Conservation (phyloP, 2,113 vertebrate genomes). For the Nycticorax nycticorax region DNA sequence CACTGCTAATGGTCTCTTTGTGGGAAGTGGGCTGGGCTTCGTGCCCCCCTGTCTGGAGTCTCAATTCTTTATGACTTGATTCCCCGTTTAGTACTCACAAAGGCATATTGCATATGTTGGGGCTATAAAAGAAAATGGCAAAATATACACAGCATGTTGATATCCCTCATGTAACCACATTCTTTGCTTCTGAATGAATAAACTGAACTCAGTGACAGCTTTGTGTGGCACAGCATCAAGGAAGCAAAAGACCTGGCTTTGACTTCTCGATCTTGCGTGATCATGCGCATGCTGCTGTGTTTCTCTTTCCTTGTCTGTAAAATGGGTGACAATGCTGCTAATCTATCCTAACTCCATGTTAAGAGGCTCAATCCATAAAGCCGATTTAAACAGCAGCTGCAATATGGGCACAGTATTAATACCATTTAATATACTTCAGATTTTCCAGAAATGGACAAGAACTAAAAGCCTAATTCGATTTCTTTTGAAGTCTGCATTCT, state of each 20-base stretch:
- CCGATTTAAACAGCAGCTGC: not conserved
- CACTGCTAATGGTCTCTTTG: not conserved
- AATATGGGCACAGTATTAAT: not conserved
- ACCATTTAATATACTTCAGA: not conserved
- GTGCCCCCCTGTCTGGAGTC: not conserved
- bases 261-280: not conserved
- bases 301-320: not conserved
- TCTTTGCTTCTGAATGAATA: not conserved
- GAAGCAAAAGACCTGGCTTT: not conserved
- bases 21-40: not conserved
- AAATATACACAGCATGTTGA: not conserved
- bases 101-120: not conserved
- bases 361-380: constrained; percentile 36
- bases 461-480: not conserved
- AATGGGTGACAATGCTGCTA: constrained; percentile 17
- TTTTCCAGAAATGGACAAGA: not conserved
- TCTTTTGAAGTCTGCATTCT: not conserved
- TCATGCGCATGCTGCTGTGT: not conserved
- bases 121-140: not conserved
- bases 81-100: not conserved
- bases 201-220: not conserved
- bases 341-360: not conserved
- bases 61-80: not conserved
- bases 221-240: not conserved
- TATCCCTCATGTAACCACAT: not conserved